Percentiles rank a stretch among this genome's conserved stretches.
Evolutionary conservation across 2,113 vertebrate genomes (phyloP).

Genomic region (Garra rufa): DNA sequence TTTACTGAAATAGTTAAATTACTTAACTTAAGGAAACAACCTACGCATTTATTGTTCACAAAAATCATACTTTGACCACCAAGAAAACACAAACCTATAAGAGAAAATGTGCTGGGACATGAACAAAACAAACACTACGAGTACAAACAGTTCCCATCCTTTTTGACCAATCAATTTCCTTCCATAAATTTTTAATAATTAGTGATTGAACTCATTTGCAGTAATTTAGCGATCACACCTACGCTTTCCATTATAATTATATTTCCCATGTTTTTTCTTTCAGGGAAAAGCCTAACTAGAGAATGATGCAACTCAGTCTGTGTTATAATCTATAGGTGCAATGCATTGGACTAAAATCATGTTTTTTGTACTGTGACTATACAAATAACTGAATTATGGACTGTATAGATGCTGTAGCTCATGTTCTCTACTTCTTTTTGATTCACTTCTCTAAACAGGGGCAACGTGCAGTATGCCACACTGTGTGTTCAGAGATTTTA

Average conservation of each 20-base stretch:
- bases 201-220: neutral
- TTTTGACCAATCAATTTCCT: neutral
- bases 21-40: neutral
- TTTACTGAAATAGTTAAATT: neutral
- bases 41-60: neutral
- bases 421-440: neutral
- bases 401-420: neutral
- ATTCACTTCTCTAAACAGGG: neutral
- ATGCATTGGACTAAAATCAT: neutral
- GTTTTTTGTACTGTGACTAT: neutral
- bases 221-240: neutral
- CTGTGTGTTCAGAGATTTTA: slow-evolving; percentile 9
- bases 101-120: neutral
- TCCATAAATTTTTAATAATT: neutral
- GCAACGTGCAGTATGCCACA: neutral
- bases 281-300: no score
- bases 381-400: neutral
- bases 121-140: neutral
- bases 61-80: neutral
- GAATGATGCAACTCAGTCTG: neutral
- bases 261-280: neutral
- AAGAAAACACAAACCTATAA: neutral
- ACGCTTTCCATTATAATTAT: neutral
- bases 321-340: neutral
- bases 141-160: neutral